Evolutionary conservation across 2,888 invertebrate genomes (phyloP).

Genomic region (Melanophora roralis): DNA sequence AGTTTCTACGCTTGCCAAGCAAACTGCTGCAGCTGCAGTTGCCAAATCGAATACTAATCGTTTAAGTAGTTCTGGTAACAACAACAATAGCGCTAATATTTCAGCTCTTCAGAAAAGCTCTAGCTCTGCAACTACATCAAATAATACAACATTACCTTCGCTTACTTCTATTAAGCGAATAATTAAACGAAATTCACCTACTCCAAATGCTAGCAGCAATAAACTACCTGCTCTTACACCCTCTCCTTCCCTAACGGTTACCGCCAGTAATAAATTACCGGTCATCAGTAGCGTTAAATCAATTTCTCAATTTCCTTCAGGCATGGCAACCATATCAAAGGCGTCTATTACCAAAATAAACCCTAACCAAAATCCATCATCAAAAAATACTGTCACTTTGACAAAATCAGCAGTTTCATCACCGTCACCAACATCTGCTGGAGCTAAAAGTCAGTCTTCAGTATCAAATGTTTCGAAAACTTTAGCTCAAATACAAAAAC

Average conservation of each 20-base stretch:
- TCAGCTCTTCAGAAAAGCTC: background rate
- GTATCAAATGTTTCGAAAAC: conserved; percentile 46
- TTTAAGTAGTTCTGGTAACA: conserved; percentile 6
- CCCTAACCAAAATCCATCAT: conserved; percentile 3
- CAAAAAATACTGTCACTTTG: background rate
- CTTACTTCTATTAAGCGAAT: conserved; percentile 46
- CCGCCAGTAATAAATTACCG: conserved; percentile 48
- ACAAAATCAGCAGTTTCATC: conserved; percentile 13
- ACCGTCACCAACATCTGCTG: background rate
- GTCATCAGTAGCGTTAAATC: conserved; percentile 58
- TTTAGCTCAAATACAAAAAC: conserved; percentile 53
- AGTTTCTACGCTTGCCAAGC: conserved; percentile 55
- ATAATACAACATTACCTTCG: conserved; percentile 32
- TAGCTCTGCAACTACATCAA: background rate
- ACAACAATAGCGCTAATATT: conserved; percentile 8
- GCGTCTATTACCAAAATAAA: conserved; percentile 42
- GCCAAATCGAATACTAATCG: conserved; percentile 53
- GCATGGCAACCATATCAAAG: conserved; percentile 46
- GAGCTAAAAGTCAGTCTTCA: conserved; percentile 19
- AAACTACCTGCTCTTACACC: conserved; percentile 35
- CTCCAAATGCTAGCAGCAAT: background rate
- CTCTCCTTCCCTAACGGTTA: conserved; percentile 36
- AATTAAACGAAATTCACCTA: conserved; percentile 35
- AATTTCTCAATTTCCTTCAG: conserved; percentile 41
- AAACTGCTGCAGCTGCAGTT: conserved; percentile 55